Evolutionary conservation across 2,888 invertebrate species (phyloP).

Genomic region (Trissolcus brochymenae): DNA sequence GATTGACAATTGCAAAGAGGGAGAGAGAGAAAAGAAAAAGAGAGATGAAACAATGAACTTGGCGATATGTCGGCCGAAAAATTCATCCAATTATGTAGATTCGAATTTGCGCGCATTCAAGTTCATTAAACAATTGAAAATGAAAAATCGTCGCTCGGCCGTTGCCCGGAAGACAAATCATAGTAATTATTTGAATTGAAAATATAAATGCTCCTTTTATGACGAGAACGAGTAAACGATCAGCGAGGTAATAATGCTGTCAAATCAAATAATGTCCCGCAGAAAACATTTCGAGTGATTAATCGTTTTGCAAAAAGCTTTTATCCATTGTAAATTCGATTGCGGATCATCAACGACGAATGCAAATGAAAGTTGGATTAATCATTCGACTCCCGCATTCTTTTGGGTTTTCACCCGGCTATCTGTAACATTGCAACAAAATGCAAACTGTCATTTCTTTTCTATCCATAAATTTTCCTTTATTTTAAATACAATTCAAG

Average conservation of each 20-base stretch:
- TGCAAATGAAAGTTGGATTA: slow-evolving; percentile 15
- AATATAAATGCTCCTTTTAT: no score
- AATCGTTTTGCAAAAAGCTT: slow-evolving; percentile 5
- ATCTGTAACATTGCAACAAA: no score
- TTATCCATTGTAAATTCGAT: slow-evolving; percentile 18
- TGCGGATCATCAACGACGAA: slow-evolving; percentile 13
- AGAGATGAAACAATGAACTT: no score
- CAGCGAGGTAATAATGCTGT: no score
- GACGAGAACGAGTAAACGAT: no score
- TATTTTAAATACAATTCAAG: not conserved
- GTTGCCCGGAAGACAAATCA: no score
- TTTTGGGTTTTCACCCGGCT: not conserved
- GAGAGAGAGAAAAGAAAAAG: no score
- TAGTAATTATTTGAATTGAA: no score
- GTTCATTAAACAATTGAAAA: slow-evolving; percentile 2
- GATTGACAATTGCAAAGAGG: no score
- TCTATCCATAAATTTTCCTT: not conserved
- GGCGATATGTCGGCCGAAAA: not conserved
- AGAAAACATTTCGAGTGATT: slow-evolving; percentile 14
- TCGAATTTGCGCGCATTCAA: not conserved
- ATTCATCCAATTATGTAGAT: no score
- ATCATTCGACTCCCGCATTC: not conserved
- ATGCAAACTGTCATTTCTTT: no score
- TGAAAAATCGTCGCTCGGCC: no score
- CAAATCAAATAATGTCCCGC: not conserved